Conservation (phyloP, 1,140 invertebrate genomes). For the Neodiprion fabricii region DNA sequence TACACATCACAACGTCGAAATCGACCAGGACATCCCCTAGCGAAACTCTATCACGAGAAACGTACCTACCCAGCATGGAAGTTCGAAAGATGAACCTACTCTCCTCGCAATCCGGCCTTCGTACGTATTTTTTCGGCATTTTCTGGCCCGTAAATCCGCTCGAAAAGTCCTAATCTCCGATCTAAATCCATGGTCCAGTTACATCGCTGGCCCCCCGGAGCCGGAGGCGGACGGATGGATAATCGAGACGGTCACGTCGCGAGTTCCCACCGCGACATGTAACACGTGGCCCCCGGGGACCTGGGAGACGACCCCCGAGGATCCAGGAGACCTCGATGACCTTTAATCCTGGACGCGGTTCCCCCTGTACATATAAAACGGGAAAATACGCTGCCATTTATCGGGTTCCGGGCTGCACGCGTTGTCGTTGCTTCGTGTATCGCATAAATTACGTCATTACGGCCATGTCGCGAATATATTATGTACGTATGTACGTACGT, state of each 20-base stretch:
- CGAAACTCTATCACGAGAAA: too few relatives aligned
- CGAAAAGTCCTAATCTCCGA: neutral
- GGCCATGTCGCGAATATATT: too few relatives aligned
- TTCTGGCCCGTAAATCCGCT: neutral
- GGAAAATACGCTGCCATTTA: neutral
- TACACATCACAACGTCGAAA: too few relatives aligned
- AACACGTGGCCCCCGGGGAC: constrained; percentile 26
- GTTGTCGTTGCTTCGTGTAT: neutral
- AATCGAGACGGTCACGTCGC: constrained; percentile 33
- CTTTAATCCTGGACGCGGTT: neutral
- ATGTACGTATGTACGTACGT: too few relatives aligned
- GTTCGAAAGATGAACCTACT: too few relatives aligned
- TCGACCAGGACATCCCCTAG: too few relatives aligned
- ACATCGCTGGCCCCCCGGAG: neutral
- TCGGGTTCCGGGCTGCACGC: neutral
- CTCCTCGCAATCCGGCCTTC: too few relatives aligned
- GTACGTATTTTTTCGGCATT: too few relatives aligned
- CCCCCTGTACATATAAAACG: neutral
- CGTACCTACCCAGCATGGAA: too few relatives aligned
- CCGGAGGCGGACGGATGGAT: neutral
- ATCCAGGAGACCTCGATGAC: neutral
- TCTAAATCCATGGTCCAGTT: constrained; percentile 12
- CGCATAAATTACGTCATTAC: neutral
- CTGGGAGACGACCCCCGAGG: constrained; percentile 1
- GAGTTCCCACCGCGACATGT: constrained; percentile 30